phyloP scores from a whole-genome alignment of 2,797 vertebrate species.

The Phylloscopus collybita region DNA sequence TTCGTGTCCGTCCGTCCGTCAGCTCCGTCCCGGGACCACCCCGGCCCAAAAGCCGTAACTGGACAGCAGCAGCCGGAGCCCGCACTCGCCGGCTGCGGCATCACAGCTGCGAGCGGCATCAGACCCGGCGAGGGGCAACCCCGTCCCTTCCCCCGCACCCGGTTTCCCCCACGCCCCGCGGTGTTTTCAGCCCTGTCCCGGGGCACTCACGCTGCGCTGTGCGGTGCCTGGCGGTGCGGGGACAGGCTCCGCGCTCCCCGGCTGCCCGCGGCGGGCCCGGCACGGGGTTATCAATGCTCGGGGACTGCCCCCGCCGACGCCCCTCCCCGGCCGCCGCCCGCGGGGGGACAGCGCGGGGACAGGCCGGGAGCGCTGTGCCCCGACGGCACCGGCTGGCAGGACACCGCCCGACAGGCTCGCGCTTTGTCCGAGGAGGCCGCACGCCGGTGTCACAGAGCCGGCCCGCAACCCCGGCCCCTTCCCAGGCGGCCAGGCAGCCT shows the following conservation, averaged over 20 bases:
- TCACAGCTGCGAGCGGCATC: background rate
- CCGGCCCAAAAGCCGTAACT: background rate
- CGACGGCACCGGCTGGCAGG: background rate
- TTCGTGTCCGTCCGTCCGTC: no score
- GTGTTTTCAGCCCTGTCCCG: background rate
- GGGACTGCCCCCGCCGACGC: conserved; percentile 31
- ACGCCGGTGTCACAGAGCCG: background rate
- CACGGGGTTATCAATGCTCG: background rate
- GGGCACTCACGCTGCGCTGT: background rate
- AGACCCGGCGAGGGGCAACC: background rate
- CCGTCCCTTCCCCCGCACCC: background rate
- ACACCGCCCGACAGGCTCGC: rapidly evolving
- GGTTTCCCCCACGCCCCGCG: background rate
- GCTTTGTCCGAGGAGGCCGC: background rate
- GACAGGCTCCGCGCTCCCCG: background rate
- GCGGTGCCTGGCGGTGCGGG: background rate
- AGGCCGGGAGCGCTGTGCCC: background rate
- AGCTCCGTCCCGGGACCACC: background rate
- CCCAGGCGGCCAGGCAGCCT: background rate
- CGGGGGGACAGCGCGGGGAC: background rate
- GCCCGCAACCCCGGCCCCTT: background rate
- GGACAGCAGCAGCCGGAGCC: background rate
- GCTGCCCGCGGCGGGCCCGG: background rate
- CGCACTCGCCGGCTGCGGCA: background rate
- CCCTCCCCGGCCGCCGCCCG: conserved; percentile 28